Conservation (phyloP, 2,797 vertebrate species). For the Muscicapa comitata region DNA sequence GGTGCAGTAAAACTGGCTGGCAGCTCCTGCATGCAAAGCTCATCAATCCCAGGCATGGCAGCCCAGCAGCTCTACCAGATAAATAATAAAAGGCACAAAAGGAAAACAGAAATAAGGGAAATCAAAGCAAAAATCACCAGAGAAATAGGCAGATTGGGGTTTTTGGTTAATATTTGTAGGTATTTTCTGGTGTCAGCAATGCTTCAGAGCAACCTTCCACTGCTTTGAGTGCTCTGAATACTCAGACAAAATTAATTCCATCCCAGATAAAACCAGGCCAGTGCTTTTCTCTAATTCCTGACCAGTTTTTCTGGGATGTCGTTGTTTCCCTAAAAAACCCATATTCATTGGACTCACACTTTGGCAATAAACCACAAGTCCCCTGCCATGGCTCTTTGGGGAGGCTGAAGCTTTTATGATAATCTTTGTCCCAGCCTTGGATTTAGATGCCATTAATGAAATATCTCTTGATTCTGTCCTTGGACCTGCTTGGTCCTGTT, state of each 20-base stretch:
- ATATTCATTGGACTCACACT: not conserved
- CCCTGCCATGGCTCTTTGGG: not conserved
- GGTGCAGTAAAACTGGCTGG: not conserved
- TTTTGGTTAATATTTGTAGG: not conserved
- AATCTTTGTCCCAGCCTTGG: not conserved
- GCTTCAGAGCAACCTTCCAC: not conserved
- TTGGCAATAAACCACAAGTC: not conserved
- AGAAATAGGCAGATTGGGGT: not conserved
- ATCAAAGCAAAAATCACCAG: not conserved
- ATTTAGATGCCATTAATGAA: not conserved
- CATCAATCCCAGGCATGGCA: not conserved
- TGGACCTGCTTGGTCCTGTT: not conserved
- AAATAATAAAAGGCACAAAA: not conserved
- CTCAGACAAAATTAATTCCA: not conserved
- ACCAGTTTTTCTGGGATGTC: not conserved
- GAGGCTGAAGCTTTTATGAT: not conserved
- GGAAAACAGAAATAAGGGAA: not conserved
- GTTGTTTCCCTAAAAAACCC: not conserved
- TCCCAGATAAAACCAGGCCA: not conserved
- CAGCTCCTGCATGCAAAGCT: not conserved
- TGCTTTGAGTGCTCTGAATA: not conserved
- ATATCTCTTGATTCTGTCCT: not conserved
- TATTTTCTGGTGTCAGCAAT: not conserved
- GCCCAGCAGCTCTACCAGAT: not conserved
- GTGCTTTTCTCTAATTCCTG: not conserved